Conservation (phyloP, 2,113 vertebrate species). For the Trogon melanurus region DNA sequence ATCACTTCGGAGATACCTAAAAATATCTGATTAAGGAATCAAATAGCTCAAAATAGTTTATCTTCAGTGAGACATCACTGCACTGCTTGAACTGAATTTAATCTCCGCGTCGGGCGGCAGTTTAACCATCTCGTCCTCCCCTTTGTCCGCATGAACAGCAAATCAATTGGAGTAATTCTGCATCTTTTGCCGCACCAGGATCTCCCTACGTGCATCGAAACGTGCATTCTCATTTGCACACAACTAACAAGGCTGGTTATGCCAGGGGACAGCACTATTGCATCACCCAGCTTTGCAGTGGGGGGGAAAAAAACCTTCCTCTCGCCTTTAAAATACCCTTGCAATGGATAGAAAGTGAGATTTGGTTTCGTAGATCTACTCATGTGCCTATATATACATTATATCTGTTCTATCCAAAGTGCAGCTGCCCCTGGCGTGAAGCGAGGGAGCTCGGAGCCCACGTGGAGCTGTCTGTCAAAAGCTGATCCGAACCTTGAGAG, state of each 20-base stretch:
- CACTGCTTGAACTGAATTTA: neutral
- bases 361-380: neutral
- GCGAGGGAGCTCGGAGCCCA: neutral
- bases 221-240: neutral
- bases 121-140: neutral
- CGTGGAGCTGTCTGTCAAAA: neutral
- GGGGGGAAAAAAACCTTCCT: fast-evolving
- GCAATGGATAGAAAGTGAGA: neutral
- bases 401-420: neutral
- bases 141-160: neutral
- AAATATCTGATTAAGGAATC: neutral
- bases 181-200: neutral
- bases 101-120: fast-evolving
- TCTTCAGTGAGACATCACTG: neutral
- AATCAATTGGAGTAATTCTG: neutral
- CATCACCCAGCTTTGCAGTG: neutral
- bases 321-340: neutral
- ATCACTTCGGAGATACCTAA: neutral
- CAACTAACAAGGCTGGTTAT: neutral
- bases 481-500: neutral
- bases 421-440: neutral
- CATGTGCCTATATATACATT: fast-evolving
- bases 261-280: neutral
- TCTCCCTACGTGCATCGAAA: neutral
- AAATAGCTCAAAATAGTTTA: neutral